Base-by-base conservation (phyloP, 2,888 invertebrate species). In the Minunthozetes semirufus region DNA sequence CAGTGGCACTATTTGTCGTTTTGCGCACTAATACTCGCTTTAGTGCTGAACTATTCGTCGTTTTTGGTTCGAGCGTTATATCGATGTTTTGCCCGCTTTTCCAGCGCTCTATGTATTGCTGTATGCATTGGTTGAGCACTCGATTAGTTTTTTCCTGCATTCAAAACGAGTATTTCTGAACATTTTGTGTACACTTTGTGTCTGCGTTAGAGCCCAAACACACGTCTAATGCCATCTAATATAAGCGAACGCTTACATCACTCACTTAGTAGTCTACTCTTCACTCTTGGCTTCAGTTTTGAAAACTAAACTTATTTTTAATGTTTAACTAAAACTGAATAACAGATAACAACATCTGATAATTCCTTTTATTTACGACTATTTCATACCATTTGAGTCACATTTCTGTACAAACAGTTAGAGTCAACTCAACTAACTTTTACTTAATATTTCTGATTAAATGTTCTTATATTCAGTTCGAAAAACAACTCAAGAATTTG, bases 61-160 rank as follows among this genome's bases (percentile, higher is more conserved):
- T 42, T 59, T 59, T 59, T 59, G 59, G 56, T 56, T 56, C 22
- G 56, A 50, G 56, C 56, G 13, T 19, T 56, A 56, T 19, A 22
- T 56, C 11, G 19, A 56, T 56, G 19, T 19, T 13, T 56, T 22
- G 56, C 15, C 59, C 13, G 59, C 59, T 15, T 27, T 59, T 15
- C 33, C 33, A 59, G 5, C 27, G 59, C 27, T 5, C 56, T 59
- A 59, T 27, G 22, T 22, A 56, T 19, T 27, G 59, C 15, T 33
- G 33, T 33, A 33, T 33, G 33, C 8, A 33, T 33, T 33, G 33
- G 4, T 33, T 33, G 33, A 59, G 59, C 59, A 59, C 59, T 59
- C 66, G 66, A 66, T 66, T 66, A 66, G 38, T 66, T 66, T 66
- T 66, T 66, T 66, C 66, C 66, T 42, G 66, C 66, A 61, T 15